A percentile compares a stretch with the other conserved stretches of the same genome.
These are phyloP conservation scores for Heliopora coerulea DNA, from an alignment of 92 coral and sea anemone genomes.

Conservation along the genomic window DNA sequence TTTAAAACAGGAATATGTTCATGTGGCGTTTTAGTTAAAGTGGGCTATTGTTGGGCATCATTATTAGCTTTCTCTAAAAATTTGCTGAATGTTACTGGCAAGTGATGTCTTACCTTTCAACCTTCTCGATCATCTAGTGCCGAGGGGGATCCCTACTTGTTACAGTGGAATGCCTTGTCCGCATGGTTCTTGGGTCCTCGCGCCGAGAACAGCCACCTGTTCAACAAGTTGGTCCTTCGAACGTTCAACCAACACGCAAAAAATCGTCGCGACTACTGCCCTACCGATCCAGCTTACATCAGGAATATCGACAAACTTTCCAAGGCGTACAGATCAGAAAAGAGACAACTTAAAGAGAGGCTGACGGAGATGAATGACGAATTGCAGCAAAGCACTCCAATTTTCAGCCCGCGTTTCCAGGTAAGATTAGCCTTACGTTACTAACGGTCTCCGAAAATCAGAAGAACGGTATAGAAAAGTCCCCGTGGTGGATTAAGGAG, in stretches of 20 bases:
- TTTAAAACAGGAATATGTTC: too few relatives aligned
- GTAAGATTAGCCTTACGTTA: conserved; percentile 45
- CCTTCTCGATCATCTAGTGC: not conserved
- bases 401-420: conserved; percentile 83
- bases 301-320: conserved; percentile 59
- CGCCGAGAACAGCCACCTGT: conserved; percentile 73
- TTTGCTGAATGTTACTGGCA: too few relatives aligned
- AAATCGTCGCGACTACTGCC: conserved; percentile 59
- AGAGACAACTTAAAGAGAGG: conserved; percentile 42
- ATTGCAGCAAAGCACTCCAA: conserved; percentile 70
- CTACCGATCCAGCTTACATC: conserved; percentile 74
- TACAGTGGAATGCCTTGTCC: conserved; percentile 10
- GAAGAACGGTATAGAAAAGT: too few relatives aligned
- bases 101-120: too few relatives aligned
- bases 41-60: too few relatives aligned
- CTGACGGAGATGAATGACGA: conserved; percentile 59
- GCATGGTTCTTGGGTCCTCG: conserved; percentile 81
- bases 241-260: conserved; percentile 49
- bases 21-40: too few relatives aligned
- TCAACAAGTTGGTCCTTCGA: conserved; percentile 52
- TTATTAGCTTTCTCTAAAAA: too few relatives aligned
- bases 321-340: conserved; percentile 53
- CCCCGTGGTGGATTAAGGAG: too few relatives aligned
- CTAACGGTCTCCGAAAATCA: too few relatives aligned
- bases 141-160: conserved; percentile 6